Evolutionary conservation across 2,113 vertebrate species (phyloP).

Genomic region (Equus przewalskii): DNA sequence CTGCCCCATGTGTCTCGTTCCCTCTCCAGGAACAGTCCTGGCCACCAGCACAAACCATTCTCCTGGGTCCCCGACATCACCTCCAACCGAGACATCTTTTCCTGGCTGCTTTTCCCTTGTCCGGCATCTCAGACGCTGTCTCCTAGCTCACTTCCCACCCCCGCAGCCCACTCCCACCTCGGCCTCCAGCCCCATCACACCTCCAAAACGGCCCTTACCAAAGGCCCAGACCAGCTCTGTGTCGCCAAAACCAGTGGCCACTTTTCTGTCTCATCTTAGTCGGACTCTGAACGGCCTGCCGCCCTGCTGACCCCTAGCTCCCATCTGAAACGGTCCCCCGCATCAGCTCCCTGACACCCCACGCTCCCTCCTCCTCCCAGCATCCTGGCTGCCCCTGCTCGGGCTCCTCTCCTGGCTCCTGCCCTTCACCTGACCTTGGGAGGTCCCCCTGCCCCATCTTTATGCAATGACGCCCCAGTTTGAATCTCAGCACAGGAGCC

Average conservation of each 20-base stretch:
- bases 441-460: background rate
- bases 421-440: background rate
- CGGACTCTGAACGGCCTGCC: background rate
- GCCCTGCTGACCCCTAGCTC: background rate
- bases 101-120: accelerated
- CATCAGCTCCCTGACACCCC: too few relatives aligned
- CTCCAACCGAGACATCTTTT: background rate
- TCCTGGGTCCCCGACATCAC: background rate
- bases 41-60: background rate
- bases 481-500: background rate
- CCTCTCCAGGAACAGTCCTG: background rate
- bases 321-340: accelerated
- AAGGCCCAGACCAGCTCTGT: background rate
- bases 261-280: background rate
- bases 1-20: background rate
- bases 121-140: accelerated
- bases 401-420: background rate
- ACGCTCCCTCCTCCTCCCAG: background rate
- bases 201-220: background rate
- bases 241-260: background rate
- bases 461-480: accelerated
- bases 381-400: background rate
- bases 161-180: background rate
- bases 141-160: background rate
- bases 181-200: background rate